Evolutionary conservation across 2,888 invertebrate species (phyloP), one percentile per base, ranked within the genome.

Genomic region (Lysandra bellargus): DNA sequence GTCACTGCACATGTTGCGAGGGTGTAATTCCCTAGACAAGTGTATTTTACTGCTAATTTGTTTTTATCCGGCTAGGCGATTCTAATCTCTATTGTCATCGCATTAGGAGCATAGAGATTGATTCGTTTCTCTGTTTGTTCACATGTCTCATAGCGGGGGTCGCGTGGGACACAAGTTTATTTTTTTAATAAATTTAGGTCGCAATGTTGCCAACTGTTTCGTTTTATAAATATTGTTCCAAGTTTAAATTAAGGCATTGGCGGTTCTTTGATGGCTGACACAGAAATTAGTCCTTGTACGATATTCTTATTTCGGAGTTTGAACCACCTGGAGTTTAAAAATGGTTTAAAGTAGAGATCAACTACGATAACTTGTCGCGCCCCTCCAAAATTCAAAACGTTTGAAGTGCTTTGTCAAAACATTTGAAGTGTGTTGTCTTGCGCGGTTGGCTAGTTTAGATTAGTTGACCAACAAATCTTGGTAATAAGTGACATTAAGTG

Each of bases 1-100:
- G 86, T 84, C 83, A 82, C 83, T 82, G 87, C 93, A 93, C 92
- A 93, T 93, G 93, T 90, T 87, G 79, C 83, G 84, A 88, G 91
- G 90, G 91, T 89, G 89, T 85, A 86, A 89, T 88, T 90, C 91
- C 91, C 87, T 83, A 84, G 89, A 92, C 93, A 93, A 93, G 93
- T 93, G 93, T 87, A 79, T 78, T 81, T 81, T 80, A 84, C 84
- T 82, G 86, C 90, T 86, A 89, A 84, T 76, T 74, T 85, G 81
- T 80, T 78, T 80, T 82, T 80, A 82, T 23, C 64, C 60, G 14
- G 79, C 37, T 79, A 80, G 80, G 60, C 74, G n/a, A 86, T 84
- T 83, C 80, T 85, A 81, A 80, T 73, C 82, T 83, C 82, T 88
- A 87, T 80, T 1, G 0, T 30, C 12, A 9, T 0, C 2, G 0